These are phyloP conservation scores for Piezodorus guildinii DNA, from an alignment of 1,140 invertebrate genomes.

Conservation along the genomic window DNA sequence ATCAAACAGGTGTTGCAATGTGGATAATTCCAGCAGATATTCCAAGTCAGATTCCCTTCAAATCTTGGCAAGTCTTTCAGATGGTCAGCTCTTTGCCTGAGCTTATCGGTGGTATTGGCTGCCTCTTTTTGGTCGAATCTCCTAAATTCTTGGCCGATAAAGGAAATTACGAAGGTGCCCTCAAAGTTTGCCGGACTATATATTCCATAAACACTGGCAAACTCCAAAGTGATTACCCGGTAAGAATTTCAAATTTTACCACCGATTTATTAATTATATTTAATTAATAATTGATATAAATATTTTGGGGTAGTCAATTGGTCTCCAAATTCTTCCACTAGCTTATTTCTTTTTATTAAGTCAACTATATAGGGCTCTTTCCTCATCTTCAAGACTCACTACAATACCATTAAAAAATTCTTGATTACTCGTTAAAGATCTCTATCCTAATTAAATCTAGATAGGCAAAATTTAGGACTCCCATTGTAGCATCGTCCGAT, in stretches of 20 bases:
- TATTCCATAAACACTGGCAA: conserved; percentile 67
- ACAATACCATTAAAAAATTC: too few species aligned
- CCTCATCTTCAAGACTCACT: too few species aligned
- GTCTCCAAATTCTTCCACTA: too few species aligned
- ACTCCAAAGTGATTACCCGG: conserved; percentile 53
- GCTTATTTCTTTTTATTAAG: too few species aligned
- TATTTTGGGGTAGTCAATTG: too few species aligned
- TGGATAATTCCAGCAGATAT: not conserved
- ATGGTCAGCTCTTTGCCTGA: conserved; percentile 74
- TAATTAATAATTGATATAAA: too few species aligned
- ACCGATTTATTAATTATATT: too few species aligned
- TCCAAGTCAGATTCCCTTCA: not conserved
- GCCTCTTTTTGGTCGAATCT: conserved; percentile 76
- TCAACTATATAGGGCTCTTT: too few species aligned
- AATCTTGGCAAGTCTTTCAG: conserved; percentile 75
- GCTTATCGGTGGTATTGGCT: conserved; percentile 64
- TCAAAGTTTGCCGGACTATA: conserved; percentile 65
- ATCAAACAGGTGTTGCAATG: not conserved
- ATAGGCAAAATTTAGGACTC: too few species aligned
- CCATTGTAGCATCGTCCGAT: too few species aligned
- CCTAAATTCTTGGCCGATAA: conserved; percentile 73
- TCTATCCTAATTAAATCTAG: too few species aligned
- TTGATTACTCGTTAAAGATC: too few species aligned
- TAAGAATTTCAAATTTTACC: not conserved
- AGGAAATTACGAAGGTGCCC: conserved; percentile 61